phyloP scores from a whole-genome alignment of 1,140 invertebrate species.

The Drosophila mauritiana region DNA sequence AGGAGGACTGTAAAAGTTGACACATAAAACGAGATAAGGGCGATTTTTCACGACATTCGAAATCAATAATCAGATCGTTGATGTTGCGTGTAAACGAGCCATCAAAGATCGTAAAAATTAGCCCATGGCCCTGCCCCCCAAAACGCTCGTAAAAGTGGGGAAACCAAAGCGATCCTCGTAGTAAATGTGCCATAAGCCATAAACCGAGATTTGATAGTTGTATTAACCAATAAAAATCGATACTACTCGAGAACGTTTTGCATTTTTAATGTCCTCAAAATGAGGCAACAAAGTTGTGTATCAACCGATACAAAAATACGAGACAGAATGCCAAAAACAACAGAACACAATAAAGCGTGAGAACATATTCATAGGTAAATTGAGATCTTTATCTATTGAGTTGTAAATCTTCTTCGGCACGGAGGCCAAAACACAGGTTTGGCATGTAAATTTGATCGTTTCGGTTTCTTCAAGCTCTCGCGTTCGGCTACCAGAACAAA shows the following conservation, averaged over 20 bases:
- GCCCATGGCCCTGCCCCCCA: conserved; percentile 17
- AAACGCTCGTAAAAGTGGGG: conserved; percentile 33
- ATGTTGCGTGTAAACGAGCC: conserved; percentile 47
- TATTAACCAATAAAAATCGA: conserved; percentile 38
- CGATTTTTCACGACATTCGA: conserved; percentile 36
- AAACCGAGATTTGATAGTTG: conserved; percentile 52
- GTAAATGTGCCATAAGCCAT: conserved; percentile 46
- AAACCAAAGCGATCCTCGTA: conserved; percentile 40
- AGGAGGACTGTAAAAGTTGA: conserved; percentile 40
- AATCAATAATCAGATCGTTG: conserved; percentile 56
- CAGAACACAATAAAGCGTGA: conserved; percentile 43
- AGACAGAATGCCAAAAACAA: conserved; percentile 24
- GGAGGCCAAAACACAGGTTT: conserved; percentile 46
- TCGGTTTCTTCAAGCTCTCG: background rate
- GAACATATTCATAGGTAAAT: conserved; percentile 49
- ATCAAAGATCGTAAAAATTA: conserved; percentile 44
- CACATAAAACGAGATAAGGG: conserved; percentile 51
- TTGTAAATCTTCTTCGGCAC: conserved; percentile 45
- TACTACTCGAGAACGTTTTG: conserved; percentile 27
- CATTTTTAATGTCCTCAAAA: conserved; percentile 33
- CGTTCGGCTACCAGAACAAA: conserved; percentile 36
- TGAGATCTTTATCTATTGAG: conserved; percentile 43
- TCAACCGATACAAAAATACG: conserved; percentile 26
- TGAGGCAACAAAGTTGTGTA: conserved; percentile 43
- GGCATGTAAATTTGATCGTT: conserved; percentile 34